phyloP scores from a whole-genome alignment of 1,140 invertebrate genomes.

The Hylaeus volcanicus region DNA sequence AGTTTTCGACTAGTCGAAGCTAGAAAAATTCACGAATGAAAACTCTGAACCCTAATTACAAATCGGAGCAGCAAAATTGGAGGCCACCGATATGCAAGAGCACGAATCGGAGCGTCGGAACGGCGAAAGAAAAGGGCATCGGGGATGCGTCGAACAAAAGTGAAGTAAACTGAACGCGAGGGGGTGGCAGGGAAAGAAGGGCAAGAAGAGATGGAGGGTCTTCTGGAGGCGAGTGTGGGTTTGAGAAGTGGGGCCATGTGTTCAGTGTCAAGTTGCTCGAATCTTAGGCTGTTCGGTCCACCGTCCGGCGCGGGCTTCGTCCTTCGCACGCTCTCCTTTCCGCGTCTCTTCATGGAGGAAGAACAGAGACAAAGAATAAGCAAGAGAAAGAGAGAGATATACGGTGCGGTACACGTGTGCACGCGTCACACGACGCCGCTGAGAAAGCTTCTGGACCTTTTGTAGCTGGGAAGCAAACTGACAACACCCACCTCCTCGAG shows the following conservation, averaged over 20 bases:
- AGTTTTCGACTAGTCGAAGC: too few species aligned
- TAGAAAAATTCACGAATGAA: too few species aligned
- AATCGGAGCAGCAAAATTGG: not conserved
- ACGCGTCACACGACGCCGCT: conserved; percentile 37
- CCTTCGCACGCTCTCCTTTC: conserved; percentile 40
- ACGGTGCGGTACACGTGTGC: conserved; percentile 40
- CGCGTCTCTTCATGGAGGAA: not conserved
- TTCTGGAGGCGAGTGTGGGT: conserved; percentile 71
- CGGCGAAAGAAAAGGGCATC: conserved; percentile 13
- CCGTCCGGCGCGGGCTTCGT: conserved; percentile 40
- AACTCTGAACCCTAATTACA: too few species aligned
- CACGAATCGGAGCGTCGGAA: conserved; percentile 4
- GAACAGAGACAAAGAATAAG: conserved; percentile 1
- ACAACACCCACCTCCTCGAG: too few species aligned
- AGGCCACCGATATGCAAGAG: conserved; percentile 1
- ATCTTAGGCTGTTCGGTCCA: conserved; percentile 56
- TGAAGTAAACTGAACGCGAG: conserved; percentile 42
- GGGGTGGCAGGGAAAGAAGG: conserved; percentile 11
- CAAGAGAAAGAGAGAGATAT: conserved; percentile 36
- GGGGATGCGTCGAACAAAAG: conserved; percentile 22
- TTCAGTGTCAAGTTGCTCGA: conserved; percentile 77
- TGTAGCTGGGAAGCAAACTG: not conserved
- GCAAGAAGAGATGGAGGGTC: conserved; percentile 53
- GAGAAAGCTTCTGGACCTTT: not conserved
- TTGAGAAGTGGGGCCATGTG: conserved; percentile 76